A percentile compares a stretch with the other conserved stretches of the same genome.
Conservation (phyloP, 2,888 invertebrate species). For the Unio pictorum region DNA sequence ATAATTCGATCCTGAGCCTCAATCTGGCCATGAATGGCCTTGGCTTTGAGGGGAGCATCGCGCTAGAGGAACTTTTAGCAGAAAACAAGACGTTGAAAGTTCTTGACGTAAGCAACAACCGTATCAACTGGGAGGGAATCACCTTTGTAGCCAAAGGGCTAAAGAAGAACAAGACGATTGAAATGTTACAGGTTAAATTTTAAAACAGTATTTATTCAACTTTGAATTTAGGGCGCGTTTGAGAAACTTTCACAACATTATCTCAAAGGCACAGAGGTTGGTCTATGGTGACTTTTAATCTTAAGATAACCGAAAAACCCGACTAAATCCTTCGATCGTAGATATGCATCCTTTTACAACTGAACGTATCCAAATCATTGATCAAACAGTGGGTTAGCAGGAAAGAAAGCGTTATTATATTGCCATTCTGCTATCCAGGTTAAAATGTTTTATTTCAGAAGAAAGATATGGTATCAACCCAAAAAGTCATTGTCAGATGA, state of each 20-base stretch:
- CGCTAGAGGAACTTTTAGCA: slow-evolving; percentile 60
- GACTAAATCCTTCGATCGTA: too few species aligned
- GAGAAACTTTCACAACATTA: not conserved
- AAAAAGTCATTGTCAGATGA: too few species aligned
- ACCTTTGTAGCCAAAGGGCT: slow-evolving; percentile 61
- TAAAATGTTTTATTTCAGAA: too few species aligned
- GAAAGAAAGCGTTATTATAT: too few species aligned
- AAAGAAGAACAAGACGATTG: slow-evolving; percentile 54
- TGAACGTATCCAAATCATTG: too few species aligned
- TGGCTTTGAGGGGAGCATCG: slow-evolving; percentile 64
- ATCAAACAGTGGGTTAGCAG: too few species aligned
- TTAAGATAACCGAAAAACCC: too few species aligned
- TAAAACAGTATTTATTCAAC: not conserved
- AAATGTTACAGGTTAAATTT: slow-evolving; percentile 60
- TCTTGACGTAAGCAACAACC: slow-evolving; percentile 64
- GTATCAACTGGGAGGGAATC: slow-evolving; percentile 69
- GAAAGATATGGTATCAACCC: too few species aligned
- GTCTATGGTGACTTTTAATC: too few species aligned
- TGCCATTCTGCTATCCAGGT: too few species aligned
- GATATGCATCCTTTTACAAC: too few species aligned
- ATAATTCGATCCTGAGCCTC: slow-evolving; percentile 43
- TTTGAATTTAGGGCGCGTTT: not conserved
- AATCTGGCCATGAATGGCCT: slow-evolving; percentile 68
- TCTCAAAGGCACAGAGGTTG: too few species aligned
- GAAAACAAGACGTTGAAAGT: slow-evolving; percentile 57